Evolutionary conservation across 2,797 vertebrate genomes (phyloP).

Genomic region (Siniperca obscura): DNA sequence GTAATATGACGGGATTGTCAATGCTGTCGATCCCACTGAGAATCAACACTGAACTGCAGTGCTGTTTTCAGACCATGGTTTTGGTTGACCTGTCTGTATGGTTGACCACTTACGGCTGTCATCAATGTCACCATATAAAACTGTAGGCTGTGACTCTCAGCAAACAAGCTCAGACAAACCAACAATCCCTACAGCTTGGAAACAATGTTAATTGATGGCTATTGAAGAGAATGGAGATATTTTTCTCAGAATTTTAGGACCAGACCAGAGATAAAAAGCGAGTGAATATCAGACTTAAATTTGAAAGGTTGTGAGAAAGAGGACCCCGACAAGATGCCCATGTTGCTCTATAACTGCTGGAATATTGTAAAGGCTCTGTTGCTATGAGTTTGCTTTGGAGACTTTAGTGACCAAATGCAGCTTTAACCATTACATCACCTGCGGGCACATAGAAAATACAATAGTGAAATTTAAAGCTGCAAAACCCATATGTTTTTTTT

Average conservation of each 20-base stretch:
- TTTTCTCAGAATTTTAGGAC: neutral
- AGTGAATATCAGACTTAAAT: neutral
- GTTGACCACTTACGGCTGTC: neutral
- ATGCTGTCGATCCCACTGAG: neutral
- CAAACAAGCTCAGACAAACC: neutral
- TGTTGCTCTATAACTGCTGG: neutral
- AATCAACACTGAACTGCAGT: slow-evolving; percentile 7
- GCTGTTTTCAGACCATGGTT: neutral
- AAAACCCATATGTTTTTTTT: neutral
- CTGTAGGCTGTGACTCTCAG: too few species aligned
- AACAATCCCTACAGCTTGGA: neutral
- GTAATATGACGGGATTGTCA: neutral
- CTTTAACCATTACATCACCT: slow-evolving; percentile 2
- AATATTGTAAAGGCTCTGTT: neutral
- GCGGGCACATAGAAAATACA: neutral
- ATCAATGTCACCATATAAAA: neutral
- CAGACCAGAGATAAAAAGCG: neutral
- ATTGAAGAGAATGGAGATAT: neutral
- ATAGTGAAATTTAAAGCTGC: slow-evolving; percentile 1
- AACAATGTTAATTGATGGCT: neutral
- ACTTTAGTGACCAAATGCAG: neutral
- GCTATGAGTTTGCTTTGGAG: neutral
- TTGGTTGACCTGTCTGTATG: neutral
- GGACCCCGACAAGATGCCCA: too few species aligned
- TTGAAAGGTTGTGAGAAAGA: neutral